Evolutionary conservation across 2,888 invertebrate species (phyloP), one percentile per base, ranked within the genome.

Genomic region (Auanema freiburgensis): DNA sequence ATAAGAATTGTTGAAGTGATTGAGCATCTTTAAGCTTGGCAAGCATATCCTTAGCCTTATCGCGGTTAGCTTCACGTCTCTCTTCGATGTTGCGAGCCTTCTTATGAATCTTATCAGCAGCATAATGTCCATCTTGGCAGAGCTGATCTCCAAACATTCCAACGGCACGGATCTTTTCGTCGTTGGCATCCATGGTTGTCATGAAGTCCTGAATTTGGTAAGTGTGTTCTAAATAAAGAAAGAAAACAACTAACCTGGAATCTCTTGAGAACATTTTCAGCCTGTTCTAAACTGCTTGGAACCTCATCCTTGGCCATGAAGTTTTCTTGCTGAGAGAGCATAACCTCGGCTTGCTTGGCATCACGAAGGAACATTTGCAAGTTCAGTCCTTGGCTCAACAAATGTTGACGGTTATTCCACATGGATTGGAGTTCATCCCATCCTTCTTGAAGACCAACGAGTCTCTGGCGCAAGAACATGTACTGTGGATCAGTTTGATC

Each of bases 161-260:
- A 50, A 98, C 92, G 43, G 74, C 71, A 85, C 96, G 95, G 84
- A 99, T 92, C 87, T 98, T 98, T 84, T 99, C 98, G 85, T 99
- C 98, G 86, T 98, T 98, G 14, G 98, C 98, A 85, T 98, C 97
- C 94, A 98, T 95, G 4, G 97, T 97, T 0, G 97, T 97, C 80
- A 97, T 90, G 89, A 98, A 97, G 0, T 96, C 94, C 85, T 98
- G 97, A 6, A 46, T 16, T n/a, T n/a, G n/a, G n/a, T n/a, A n/a
- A n/a, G n/a, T n/a, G n/a, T n/a, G n/a, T n/a, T n/a, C n/a, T n/a
- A n/a, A n/a, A n/a, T n/a, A n/a, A n/a, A n/a, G 33, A 33, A 5
- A 33, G 5, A 18, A 46, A 18, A 5, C 46, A 16, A 46, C 46
- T 5, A 16, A 46, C 93, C 85, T 98, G 97, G 86, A 98, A 95